These are phyloP conservation scores for Grantiella picta DNA, from an alignment of 2,113 vertebrate species.

Conservation along the genomic window DNA sequence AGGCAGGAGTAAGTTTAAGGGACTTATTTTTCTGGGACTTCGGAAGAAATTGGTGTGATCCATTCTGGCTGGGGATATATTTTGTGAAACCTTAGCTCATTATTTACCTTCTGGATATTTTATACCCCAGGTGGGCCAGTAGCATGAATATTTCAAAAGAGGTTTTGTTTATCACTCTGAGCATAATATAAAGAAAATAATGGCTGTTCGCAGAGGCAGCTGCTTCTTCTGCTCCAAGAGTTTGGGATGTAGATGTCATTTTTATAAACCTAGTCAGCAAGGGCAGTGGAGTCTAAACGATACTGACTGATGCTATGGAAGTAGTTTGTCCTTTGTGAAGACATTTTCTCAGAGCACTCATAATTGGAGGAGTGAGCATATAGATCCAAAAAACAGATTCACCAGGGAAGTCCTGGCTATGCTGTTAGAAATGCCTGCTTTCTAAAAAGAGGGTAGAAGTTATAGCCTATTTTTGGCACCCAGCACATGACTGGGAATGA, in stretches of 20 bases:
- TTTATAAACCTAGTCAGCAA: slow-evolving; percentile 33
- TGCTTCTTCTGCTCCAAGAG: not conserved
- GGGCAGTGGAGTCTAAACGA: not conserved
- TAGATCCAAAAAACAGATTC: not conserved
- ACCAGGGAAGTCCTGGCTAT: not conserved
- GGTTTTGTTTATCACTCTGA: not conserved
- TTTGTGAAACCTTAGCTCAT: not conserved
- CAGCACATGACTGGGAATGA: not conserved
- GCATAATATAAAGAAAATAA: not conserved
- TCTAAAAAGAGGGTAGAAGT: not conserved
- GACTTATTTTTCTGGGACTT: not conserved
- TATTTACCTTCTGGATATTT: slow-evolving; percentile 33
- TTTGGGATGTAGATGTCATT: not conserved
- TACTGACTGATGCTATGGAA: slow-evolving; percentile 1
- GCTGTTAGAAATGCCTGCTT: not conserved
- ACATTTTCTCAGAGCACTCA: not conserved
- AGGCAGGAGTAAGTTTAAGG: not conserved
- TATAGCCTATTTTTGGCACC: not conserved
- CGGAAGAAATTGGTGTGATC: not conserved
- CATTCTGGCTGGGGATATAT: not conserved
- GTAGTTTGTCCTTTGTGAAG: not conserved
- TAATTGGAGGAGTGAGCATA: not conserved
- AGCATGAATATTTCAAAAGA: slow-evolving; percentile 17
- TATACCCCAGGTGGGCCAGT: not conserved
- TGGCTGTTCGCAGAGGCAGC: not conserved